phyloP scores from a whole-genome alignment of 2,888 invertebrate genomes.

The Rhynchonema sp. region DNA sequence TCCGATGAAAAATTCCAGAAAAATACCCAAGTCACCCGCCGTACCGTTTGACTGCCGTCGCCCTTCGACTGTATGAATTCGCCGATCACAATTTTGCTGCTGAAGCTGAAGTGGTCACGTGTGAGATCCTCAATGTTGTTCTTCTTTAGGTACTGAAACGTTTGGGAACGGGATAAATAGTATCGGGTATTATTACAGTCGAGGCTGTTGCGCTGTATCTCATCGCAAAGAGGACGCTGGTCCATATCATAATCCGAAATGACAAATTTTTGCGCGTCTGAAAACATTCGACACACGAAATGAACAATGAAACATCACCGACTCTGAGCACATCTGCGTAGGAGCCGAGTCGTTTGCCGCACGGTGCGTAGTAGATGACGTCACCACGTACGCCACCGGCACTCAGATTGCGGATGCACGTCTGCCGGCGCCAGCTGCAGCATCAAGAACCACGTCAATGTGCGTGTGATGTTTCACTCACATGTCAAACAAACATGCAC shows the following conservation, averaged over 20 bases:
- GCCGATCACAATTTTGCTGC: slow-evolving; percentile 65
- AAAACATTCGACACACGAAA: too few species aligned
- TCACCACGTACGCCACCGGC: slow-evolving; percentile 68
- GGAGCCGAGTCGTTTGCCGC: slow-evolving; percentile 43
- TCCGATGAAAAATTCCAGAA: not conserved
- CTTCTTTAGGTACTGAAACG: too few species aligned
- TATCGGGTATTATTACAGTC: too few species aligned
- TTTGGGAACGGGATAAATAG: too few species aligned
- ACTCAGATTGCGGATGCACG: slow-evolving; percentile 13
- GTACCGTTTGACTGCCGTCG: slow-evolving; percentile 31
- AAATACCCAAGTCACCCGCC: not conserved
- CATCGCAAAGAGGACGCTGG: too few species aligned
- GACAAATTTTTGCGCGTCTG: too few species aligned
- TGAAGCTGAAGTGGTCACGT: slow-evolving; percentile 76
- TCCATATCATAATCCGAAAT: too few species aligned
- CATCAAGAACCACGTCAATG: too few species aligned
- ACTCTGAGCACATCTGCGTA: slow-evolving; percentile 43
- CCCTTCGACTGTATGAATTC: slow-evolving; percentile 53
- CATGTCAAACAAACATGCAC: too few species aligned
- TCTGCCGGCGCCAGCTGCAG: slow-evolving; percentile 17
- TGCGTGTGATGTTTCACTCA: too few species aligned
- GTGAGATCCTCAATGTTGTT: too few species aligned
- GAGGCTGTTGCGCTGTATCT: too few species aligned
- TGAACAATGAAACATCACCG: slow-evolving; percentile 11
- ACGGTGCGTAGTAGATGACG: slow-evolving; percentile 60